These are phyloP conservation scores for Alsophila aescularia DNA, from an alignment of 2,888 invertebrate genomes.

Conservation along the genomic window DNA sequence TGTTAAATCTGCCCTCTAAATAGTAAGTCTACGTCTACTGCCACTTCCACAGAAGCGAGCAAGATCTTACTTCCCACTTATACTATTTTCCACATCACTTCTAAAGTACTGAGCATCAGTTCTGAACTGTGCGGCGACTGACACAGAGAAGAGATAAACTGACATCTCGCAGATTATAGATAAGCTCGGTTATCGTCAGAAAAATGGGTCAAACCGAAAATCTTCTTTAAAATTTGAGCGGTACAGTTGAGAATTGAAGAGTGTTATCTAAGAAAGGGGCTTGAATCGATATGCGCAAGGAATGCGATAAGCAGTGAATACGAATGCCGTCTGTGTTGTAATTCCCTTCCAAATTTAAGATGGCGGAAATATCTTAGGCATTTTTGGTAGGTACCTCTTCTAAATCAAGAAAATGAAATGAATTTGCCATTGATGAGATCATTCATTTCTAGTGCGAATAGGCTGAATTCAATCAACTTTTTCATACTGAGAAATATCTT, in stretches of 20 bases:
- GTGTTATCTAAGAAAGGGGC: conserved; percentile 30
- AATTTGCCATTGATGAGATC: too few relatives aligned
- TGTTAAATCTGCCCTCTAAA: neutral
- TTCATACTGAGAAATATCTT: too few relatives aligned
- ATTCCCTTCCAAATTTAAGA: conserved; percentile 35
- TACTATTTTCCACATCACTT: conserved; percentile 24
- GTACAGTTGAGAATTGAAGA: conserved; percentile 32
- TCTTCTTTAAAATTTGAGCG: conserved; percentile 25
- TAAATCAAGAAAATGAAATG: too few relatives aligned
- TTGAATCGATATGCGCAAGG: conserved; percentile 28
- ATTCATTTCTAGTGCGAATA: too few relatives aligned
- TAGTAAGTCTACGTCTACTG: neutral
- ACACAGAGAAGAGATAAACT: conserved; percentile 39
- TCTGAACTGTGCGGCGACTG: conserved; percentile 20
- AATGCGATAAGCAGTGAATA: conserved; percentile 40
- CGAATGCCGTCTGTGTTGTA: conserved; percentile 38
- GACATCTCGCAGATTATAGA: conserved; percentile 36
- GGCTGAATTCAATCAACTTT: too few relatives aligned
- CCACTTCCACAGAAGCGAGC: conserved; percentile 21
- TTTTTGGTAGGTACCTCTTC: too few relatives aligned
- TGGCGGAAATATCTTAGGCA: conserved; percentile 21
- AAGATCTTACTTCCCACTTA: conserved; percentile 19
- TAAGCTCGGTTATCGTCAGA: conserved; percentile 32
- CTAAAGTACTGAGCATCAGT: conserved; percentile 9
- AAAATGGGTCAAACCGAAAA: conserved; percentile 18